Evolutionary conservation across 2,113 vertebrate genomes (phyloP).

Genomic region (Dendrocopos noguchii): DNA sequence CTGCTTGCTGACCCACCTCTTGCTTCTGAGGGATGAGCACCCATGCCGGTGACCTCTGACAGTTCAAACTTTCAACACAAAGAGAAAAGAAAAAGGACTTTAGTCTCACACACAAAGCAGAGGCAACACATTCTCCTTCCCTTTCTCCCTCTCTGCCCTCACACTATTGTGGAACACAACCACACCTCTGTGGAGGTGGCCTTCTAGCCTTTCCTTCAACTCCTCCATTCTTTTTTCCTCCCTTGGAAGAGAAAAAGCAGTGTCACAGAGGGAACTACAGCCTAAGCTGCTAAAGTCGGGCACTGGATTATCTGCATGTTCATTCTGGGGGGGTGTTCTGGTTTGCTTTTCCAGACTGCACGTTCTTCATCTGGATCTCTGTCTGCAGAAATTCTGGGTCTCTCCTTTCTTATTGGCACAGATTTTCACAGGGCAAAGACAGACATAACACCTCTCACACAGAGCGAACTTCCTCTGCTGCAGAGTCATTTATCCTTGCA

Average conservation of each 20-base stretch:
- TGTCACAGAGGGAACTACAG: not conserved
- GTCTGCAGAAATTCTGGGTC: not conserved
- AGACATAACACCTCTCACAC: not conserved
- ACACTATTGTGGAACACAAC: not conserved
- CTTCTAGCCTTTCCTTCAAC: not conserved
- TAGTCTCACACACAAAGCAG: not conserved
- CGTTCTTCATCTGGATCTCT: not conserved
- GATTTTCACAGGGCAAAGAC: not conserved
- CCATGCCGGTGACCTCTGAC: not conserved
- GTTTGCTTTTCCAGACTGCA: not conserved
- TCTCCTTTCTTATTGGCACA: not conserved
- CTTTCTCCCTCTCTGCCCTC: not conserved
- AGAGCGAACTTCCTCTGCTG: not conserved
- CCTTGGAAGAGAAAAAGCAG: not conserved
- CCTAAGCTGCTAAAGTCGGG: not conserved
- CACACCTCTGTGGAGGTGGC: not conserved
- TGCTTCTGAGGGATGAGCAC: slow-evolving; percentile 9
- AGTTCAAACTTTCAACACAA: slow-evolving; percentile 37
- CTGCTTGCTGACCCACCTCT: slow-evolving; percentile 18
- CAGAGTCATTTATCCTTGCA: not conserved
- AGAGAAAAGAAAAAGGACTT: slow-evolving; percentile 1
- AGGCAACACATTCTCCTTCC: not conserved
- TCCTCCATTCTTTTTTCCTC: not conserved
- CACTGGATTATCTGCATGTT: not conserved
- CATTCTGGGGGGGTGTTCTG: not conserved